Percentiles rank a stretch among this genome's conserved stretches.
phyloP scores from a whole-genome alignment of 1,140 invertebrate genomes.

The Glossosoma conforme region DNA sequence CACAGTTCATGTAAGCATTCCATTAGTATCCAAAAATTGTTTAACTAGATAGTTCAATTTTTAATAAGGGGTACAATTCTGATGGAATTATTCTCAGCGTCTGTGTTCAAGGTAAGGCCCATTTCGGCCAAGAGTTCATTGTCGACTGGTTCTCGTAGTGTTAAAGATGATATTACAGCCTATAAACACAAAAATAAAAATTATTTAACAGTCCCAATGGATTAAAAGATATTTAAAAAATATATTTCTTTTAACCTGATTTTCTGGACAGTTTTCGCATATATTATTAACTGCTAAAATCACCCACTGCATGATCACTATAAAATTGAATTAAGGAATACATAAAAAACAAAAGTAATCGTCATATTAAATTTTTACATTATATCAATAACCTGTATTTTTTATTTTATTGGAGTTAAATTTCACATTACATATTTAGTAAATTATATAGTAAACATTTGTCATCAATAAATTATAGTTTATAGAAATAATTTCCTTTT shows the following conservation, averaged over 20 bases:
- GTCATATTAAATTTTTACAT: not conserved
- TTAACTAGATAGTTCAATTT: too few relatives aligned
- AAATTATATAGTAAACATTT: too few relatives aligned
- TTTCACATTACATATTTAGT: too few relatives aligned
- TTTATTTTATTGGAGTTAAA: too few relatives aligned
- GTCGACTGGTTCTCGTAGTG: conserved; percentile 53
- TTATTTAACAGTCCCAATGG: not conserved
- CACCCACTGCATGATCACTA: conserved; percentile 75
- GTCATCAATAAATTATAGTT: too few relatives aligned
- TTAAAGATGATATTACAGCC: conserved; percentile 57
- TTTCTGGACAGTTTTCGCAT: conserved; percentile 65
- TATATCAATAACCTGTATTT: not conserved
- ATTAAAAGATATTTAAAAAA: not conserved
- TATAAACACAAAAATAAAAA: conserved; percentile 30
- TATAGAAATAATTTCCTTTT: too few relatives aligned
- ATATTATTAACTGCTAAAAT: conserved; percentile 71
- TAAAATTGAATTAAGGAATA: conserved; percentile 24
- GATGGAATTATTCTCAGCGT: conserved; percentile 42
- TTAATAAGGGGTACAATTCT: conserved; percentile 39
- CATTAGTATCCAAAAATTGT: too few relatives aligned
- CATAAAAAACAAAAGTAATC: not conserved
- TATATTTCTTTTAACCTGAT: conserved; percentile 51
- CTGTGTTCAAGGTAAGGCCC: conserved; percentile 44
- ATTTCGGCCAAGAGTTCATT: conserved; percentile 48
- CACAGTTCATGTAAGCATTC: too few relatives aligned